Evolutionary conservation across 2,888 invertebrate species (phyloP).

Genomic region (Abrostola tripartita): DNA sequence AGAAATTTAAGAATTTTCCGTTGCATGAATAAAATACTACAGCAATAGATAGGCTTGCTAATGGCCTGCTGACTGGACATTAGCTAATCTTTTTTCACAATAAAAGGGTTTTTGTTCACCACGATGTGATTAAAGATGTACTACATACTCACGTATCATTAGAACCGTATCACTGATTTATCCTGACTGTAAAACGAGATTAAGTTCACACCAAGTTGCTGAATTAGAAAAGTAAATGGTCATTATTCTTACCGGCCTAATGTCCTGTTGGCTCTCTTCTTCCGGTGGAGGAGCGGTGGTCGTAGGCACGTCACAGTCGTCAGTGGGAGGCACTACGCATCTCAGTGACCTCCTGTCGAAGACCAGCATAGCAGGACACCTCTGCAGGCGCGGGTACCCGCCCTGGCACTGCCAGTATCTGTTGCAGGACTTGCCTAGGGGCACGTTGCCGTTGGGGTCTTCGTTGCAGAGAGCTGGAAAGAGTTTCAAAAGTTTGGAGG

Average conservation of each 20-base stretch:
- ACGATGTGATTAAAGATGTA: too few relatives aligned
- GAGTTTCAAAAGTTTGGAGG: slow-evolving; percentile 7
- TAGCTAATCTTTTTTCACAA: too few relatives aligned
- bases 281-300: slow-evolving; percentile 91
- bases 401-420: slow-evolving; percentile 98
- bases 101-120: too few relatives aligned
- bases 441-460: slow-evolving; percentile 96
- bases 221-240: too few relatives aligned
- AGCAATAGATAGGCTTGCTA: too few relatives aligned
- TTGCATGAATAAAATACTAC: too few relatives aligned
- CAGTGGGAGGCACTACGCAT: slow-evolving; percentile 96
- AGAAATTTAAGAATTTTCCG: too few relatives aligned
- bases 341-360: slow-evolving; percentile 94
- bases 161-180: too few relatives aligned
- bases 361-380: slow-evolving; percentile 96
- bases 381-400: slow-evolving; percentile 96
- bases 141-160: too few relatives aligned
- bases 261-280: slow-evolving; percentile 84
- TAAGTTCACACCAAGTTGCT: too few relatives aligned
- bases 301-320: slow-evolving; percentile 95
- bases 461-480: slow-evolving; percentile 95
- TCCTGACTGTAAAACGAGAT: too few relatives aligned
- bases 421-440: slow-evolving; percentile 97
- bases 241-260: slow-evolving; percentile 72
- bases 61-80: too few relatives aligned